Conservation (phyloP, 2,888 invertebrate genomes). For the Nomada ferruginata region DNA sequence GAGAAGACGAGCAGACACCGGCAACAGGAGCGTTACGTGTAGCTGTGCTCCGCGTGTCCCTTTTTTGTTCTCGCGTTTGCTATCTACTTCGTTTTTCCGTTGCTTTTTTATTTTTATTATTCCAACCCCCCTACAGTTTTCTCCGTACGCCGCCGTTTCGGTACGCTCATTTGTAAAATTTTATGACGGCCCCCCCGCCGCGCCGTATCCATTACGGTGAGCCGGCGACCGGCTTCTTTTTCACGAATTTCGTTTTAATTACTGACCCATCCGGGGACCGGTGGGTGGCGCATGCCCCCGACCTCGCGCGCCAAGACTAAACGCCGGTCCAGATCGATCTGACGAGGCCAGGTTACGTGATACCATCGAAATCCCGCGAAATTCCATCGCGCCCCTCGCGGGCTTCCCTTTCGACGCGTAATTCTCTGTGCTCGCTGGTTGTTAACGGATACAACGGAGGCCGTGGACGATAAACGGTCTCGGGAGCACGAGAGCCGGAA, state of each 20-base stretch:
- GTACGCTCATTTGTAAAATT: slow-evolving; percentile 82
- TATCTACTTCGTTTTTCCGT: slow-evolving; percentile 56
- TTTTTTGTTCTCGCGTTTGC: slow-evolving; percentile 69
- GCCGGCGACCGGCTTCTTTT: slow-evolving; percentile 55
- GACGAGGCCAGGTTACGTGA: slow-evolving; percentile 31
- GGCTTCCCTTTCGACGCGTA: slow-evolving; percentile 30
- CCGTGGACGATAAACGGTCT: slow-evolving; percentile 23
- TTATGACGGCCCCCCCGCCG: slow-evolving; percentile 76
- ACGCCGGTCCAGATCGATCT: slow-evolving; percentile 63
- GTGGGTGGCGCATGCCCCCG: slow-evolving; percentile 24
- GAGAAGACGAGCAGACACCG: slow-evolving; percentile 51
- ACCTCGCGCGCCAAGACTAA: slow-evolving; percentile 38
- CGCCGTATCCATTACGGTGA: slow-evolving; percentile 66
- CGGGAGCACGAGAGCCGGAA: slow-evolving; percentile 9
- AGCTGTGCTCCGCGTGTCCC: slow-evolving; percentile 45
- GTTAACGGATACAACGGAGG: slow-evolving; percentile 45
- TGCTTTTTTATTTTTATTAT: slow-evolving; percentile 3
- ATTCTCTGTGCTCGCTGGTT: slow-evolving; percentile 44
- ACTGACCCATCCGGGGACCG: slow-evolving; percentile 56
- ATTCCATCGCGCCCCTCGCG: slow-evolving; percentile 51
- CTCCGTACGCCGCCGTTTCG: slow-evolving; percentile 71
- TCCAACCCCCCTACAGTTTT: slow-evolving; percentile 46
- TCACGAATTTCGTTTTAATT: slow-evolving; percentile 79
- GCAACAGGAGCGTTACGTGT: slow-evolving; percentile 38
- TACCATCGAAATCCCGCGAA: slow-evolving; percentile 61